Evolutionary conservation across 1,140 invertebrate genomes (phyloP).

Genomic region (Oryzaephilus surinamensis): DNA sequence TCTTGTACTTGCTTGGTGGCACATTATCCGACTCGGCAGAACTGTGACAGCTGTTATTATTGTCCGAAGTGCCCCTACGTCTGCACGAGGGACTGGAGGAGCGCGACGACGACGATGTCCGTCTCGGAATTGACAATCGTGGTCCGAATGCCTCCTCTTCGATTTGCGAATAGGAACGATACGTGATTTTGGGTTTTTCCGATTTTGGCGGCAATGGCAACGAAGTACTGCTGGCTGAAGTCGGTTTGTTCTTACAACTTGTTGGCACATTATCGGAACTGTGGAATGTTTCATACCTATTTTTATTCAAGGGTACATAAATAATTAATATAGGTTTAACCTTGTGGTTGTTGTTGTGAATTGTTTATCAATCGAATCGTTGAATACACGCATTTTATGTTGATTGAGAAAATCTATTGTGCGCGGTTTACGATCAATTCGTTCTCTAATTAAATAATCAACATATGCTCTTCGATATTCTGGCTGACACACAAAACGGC

Average conservation of each 20-base stretch:
- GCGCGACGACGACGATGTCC: neutral
- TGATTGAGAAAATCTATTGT: constrained; percentile 18
- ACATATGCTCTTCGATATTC: constrained; percentile 40
- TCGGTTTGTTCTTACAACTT: neutral
- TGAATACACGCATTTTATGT: constrained; percentile 9
- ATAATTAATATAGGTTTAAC: no score
- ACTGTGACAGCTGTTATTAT: neutral
- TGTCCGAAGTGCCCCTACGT: no score
- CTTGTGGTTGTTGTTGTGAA: neutral
- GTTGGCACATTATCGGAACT: no score
- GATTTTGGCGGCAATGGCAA: no score
- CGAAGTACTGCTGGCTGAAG: neutral
- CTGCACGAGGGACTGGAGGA: no score
- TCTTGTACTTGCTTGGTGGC: neutral
- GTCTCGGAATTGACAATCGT: neutral
- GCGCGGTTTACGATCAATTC: constrained; percentile 20
- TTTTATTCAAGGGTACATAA: neutral
- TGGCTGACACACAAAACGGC: constrained; percentile 37
- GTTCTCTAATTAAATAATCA: constrained; percentile 34
- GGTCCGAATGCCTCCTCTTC: constrained; percentile 4
- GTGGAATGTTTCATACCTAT: no score
- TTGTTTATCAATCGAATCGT: neutral
- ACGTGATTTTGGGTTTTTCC: neutral
- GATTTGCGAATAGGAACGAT: constrained; percentile 3
- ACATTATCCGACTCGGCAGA: constrained; percentile 4